Evolutionary conservation across 2,113 vertebrate species (phyloP).

Genomic region (Cyphomyrus discorhynchus): DNA sequence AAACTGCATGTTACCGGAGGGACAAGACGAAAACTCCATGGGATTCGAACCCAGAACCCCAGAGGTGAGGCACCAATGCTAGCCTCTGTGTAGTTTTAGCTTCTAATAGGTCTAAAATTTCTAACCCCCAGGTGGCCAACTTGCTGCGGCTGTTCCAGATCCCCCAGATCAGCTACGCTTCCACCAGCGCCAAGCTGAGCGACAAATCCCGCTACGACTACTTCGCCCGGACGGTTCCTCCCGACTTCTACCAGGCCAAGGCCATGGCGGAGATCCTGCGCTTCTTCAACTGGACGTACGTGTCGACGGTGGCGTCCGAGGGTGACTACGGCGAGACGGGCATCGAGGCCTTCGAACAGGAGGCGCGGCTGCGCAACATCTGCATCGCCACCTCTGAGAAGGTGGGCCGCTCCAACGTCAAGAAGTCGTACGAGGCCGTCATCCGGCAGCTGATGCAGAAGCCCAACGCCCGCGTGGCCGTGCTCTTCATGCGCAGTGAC

Average conservation of each 20-base stretch:
- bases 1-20: not conserved
- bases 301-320: conserved; percentile 92
- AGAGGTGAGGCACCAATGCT: not conserved
- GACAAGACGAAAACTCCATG: not conserved
- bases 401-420: conserved; percentile 86
- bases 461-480: conserved; percentile 84
- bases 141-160: conserved; percentile 95
- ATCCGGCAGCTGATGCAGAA: conserved; percentile 91
- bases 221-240: conserved; percentile 90
- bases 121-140: conserved; percentile 80
- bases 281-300: conserved; percentile 97
- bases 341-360: conserved; percentile 95
- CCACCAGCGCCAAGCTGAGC: conserved; percentile 94
- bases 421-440: conserved; percentile 89
- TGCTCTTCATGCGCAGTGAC: conserved; percentile 88
- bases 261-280: conserved; percentile 96
- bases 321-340: conserved; percentile 95
- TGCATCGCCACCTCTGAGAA: conserved; percentile 97
- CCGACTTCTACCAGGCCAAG: conserved; percentile 97
- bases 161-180: conserved; percentile 97
- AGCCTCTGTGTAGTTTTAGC: not conserved
- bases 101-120: conserved; percentile 23
- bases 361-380: conserved; percentile 89
- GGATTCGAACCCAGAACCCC: not conserved
- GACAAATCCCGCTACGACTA: conserved; percentile 96